These are phyloP conservation scores for Hydra vulgaris DNA, from an alignment of 30 jellyfish, hydroid and myxozoan genomes.

Conservation along the genomic window DNA sequence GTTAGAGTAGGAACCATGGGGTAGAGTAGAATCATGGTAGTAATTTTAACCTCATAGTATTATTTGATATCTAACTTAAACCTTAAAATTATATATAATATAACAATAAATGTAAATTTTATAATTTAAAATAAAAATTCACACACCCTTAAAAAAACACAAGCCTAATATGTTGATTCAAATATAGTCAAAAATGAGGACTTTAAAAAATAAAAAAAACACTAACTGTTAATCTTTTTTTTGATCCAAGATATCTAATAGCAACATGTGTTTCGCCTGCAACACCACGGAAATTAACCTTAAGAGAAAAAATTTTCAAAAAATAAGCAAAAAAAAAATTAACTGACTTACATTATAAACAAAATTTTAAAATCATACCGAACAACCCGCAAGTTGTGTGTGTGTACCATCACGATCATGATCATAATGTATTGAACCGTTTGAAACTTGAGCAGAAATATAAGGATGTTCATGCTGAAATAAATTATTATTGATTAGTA, in stretches of 20 bases:
- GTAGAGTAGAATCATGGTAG: too few species aligned
- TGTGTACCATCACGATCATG: conserved; percentile 90
- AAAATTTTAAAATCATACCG: too few species aligned
- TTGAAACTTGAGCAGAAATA: conserved; percentile 82
- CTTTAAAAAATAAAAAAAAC: neutral
- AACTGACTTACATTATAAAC: too few species aligned
- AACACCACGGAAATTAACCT: conserved; percentile 77
- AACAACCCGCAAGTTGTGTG: conserved; percentile 80
- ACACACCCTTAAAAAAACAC: too few species aligned
- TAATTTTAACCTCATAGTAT: too few species aligned
- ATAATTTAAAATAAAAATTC: too few species aligned
- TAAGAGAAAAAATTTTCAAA: neutral
- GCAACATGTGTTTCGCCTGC: conserved; percentile 67
- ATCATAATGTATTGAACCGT: conserved; percentile 72
- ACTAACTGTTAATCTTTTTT: conserved; percentile 69
- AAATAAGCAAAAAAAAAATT: too few species aligned
- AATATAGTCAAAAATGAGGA: neutral
- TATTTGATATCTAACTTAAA: too few species aligned
- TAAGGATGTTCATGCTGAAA: conserved; percentile 85
- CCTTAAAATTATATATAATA: too few species aligned
- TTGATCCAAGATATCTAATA: conserved; percentile 62
- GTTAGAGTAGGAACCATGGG: too few species aligned
- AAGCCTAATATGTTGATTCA: too few species aligned
- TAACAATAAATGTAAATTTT: too few species aligned
- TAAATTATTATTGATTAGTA: neutral